Evolutionary conservation across 2,113 vertebrate species (phyloP), one percentile per base, ranked within the genome.

Genomic region (Aythya baeri): DNA sequence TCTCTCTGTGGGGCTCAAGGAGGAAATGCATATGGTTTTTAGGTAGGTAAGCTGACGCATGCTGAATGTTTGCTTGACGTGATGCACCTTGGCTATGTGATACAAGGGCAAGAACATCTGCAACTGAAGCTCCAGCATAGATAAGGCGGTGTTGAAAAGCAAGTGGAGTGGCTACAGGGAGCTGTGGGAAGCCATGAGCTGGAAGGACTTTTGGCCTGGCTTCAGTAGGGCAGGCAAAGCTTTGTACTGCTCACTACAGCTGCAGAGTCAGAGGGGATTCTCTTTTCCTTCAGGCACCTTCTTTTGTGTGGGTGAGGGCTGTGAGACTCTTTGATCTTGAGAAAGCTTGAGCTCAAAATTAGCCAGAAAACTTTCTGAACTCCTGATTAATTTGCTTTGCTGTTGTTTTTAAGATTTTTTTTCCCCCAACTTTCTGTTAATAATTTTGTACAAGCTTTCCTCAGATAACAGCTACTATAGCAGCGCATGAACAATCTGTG

Each of bases 231-330:
- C 57, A 36, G 26, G 57, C 52, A 43, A 44, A 54, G 34, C 2
- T 0, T 25, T 29, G 7, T 0, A 1, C 17, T 57, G 32, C 44
- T 27, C 34, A 0, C 0, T 43, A 17, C 72, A 71, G 77, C 88
- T 76, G 46, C 12, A 65, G 49, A 65, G 54, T 31, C 83, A 55
- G 59, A 49, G 59, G 68, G 63, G 32, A 76, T 81, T 67, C 83
- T 49, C 41, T 29, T 89, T n/a, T 79, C 67, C 81, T 79, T 62
- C 57, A 13, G 68, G 52, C 29, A 6, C 11, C 65, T 66, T 75
- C 29, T 41, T 65, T 65, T 57, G 6, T 32, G 26, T n/a, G 1
- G 6, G 0, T 4, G 18, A 65, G 34, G 43, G 6, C 70, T 76
- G 43, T 29, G 57, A 72, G 73, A n/a, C 36, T 12, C 9, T 57